Percentiles rank a stretch among this genome's conserved stretches.
These are phyloP conservation scores for Pristis pectinata DNA, from an alignment of 2,797 vertebrate genomes.

Conservation along the genomic window DNA sequence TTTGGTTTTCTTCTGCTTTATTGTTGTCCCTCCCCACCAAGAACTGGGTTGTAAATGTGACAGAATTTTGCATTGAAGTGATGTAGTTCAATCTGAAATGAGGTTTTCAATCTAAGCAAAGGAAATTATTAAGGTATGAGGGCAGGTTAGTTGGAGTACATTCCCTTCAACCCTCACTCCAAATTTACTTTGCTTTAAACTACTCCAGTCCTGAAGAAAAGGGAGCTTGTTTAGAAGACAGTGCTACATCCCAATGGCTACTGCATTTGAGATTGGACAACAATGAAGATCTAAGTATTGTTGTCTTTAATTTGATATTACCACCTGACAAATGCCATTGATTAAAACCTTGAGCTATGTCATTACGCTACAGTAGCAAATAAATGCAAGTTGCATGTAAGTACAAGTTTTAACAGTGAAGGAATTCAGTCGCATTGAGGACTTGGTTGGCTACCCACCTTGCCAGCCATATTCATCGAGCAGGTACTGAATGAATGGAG, in stretches of 20 bases:
- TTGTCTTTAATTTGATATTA: too few relatives aligned
- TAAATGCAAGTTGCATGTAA: too few relatives aligned
- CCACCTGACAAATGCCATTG: background rate
- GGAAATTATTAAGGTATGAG: too few relatives aligned
- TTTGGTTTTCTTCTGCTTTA: too few relatives aligned
- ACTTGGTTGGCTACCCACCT: slow-evolving; percentile 2
- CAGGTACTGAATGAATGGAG: slow-evolving; percentile 35
- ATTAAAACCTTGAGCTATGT: too few relatives aligned
- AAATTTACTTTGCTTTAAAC: background rate
- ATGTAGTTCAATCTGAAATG: too few relatives aligned
- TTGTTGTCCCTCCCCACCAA: background rate
- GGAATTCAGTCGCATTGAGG: background rate
- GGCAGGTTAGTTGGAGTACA: too few relatives aligned
- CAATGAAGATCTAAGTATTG: background rate
- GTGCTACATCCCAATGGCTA: background rate
- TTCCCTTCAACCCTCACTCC: background rate
- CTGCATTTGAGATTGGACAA: background rate
- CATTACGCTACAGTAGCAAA: too few relatives aligned
- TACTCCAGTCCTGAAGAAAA: background rate
- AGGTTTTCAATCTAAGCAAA: too few relatives aligned
- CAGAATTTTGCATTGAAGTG: too few relatives aligned
- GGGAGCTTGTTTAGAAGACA: background rate
- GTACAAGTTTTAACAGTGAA: too few relatives aligned
- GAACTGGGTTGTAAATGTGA: background rate
- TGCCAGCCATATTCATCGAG: slow-evolving; percentile 34